Conservation (phyloP, 1,140 invertebrate genomes). For the Asbolus verrucosus region DNA sequence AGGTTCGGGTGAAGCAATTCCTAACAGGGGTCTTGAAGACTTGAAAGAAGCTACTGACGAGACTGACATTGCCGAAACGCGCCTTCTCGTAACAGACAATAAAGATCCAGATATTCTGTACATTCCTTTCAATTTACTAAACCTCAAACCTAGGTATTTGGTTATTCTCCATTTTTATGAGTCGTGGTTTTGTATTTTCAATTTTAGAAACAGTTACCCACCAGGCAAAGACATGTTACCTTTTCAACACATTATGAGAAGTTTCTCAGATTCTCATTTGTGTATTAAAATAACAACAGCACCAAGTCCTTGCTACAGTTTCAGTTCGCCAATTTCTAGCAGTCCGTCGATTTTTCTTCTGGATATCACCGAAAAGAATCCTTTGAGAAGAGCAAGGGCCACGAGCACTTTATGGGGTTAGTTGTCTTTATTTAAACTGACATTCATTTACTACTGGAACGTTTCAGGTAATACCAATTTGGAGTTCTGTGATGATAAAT, state of each 20-base stretch:
- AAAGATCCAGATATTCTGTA: slow-evolving; percentile 76
- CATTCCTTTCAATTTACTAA: slow-evolving; percentile 76
- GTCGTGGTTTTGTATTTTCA: not conserved
- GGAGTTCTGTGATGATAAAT: slow-evolving; percentile 56
- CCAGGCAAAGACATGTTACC: slow-evolving; percentile 75
- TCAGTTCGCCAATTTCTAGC: slow-evolving; percentile 70
- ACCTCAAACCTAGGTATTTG: slow-evolving; percentile 69
- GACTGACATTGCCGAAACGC: slow-evolving; percentile 70
- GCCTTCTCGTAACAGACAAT: slow-evolving; percentile 68
- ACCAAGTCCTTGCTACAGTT: slow-evolving; percentile 67
- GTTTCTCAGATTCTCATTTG: slow-evolving; percentile 79
- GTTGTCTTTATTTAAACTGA: not conserved
- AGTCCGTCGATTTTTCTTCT: slow-evolving; percentile 70
- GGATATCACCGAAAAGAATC: slow-evolving; percentile 68
- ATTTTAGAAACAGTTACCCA: slow-evolving; percentile 74
- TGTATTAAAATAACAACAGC: slow-evolving; percentile 75
- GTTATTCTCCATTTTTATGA: not conserved
- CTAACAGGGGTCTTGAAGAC: slow-evolving; percentile 74
- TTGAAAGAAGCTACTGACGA: slow-evolving; percentile 79
- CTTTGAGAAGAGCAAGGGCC: slow-evolving; percentile 64
- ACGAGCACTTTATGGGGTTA: slow-evolving; percentile 62
- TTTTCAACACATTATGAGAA: slow-evolving; percentile 78
- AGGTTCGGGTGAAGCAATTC: slow-evolving; percentile 66
- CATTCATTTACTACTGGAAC: too few relatives aligned
- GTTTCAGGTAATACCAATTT: slow-evolving; percentile 57